A percentile compares a stretch with the other conserved stretches of the same genome.
These are phyloP conservation scores for Phortica okadai DNA, from an alignment of 2,888 invertebrate species.

Conservation along the genomic window DNA sequence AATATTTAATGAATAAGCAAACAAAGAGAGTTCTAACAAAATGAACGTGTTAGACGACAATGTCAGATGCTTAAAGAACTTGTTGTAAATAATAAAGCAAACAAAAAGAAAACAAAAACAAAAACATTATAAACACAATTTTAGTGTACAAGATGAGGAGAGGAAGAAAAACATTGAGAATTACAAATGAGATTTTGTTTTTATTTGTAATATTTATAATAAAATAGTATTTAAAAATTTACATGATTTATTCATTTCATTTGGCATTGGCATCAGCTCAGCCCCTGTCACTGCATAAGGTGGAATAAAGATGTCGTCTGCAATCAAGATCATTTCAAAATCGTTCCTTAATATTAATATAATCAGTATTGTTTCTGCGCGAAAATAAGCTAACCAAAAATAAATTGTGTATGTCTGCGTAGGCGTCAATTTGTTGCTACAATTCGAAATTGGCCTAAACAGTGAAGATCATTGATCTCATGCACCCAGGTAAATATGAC, in stretches of 20 bases:
- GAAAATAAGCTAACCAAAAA: neutral
- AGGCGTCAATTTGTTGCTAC: constrained; percentile 29
- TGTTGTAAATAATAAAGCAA: constrained; percentile 73
- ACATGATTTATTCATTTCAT: constrained; percentile 21
- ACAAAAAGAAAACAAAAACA: constrained; percentile 60
- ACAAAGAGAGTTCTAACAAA: neutral
- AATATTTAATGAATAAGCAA: neutral
- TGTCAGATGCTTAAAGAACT: constrained; percentile 62
- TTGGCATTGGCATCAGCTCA: too few relatives aligned
- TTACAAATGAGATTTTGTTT: constrained; percentile 68
- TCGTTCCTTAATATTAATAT: neutral
- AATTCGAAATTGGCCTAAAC: neutral
- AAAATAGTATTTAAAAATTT: constrained; percentile 69
- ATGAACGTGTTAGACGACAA: constrained; percentile 39
- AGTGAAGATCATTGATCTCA: neutral
- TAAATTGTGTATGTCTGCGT: neutral
- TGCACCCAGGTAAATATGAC: constrained; percentile 18
- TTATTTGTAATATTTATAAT: constrained; percentile 71
- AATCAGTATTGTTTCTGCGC: neutral
- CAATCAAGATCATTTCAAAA: neutral
- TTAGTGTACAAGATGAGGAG: constrained; percentile 19
- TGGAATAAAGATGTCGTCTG: too few relatives aligned
- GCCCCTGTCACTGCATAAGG: too few relatives aligned
- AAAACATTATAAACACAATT: constrained; percentile 47
- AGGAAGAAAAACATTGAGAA: constrained; percentile 42